Conservation (phyloP, 2,113 vertebrate species). For the Sphyrna mokarran region DNA sequence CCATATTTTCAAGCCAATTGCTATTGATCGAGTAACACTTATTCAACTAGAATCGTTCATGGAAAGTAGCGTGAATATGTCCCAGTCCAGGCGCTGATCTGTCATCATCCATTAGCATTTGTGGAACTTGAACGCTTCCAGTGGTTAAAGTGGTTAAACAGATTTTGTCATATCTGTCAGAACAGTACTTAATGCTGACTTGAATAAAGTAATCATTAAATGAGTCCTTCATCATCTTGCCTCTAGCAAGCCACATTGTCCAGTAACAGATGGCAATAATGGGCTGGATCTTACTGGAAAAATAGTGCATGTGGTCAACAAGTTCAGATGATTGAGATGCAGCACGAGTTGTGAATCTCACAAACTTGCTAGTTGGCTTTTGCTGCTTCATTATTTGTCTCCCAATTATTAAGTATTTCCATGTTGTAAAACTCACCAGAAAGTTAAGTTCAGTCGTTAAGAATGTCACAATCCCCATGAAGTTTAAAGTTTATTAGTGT, state of each 20-base stretch:
- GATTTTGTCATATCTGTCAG: background rate
- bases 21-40: background rate
- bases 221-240: background rate
- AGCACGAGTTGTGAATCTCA: background rate
- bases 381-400: background rate
- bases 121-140: background rate
- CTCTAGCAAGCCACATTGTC: background rate
- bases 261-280: background rate
- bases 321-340: background rate
- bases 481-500: no score
- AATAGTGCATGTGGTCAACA: background rate
- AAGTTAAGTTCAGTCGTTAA: background rate
- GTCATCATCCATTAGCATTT: background rate
- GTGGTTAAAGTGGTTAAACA: conserved; percentile 14
- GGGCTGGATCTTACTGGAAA: background rate
- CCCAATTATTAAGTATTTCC: background rate
- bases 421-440: background rate
- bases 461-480: background rate
- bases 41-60: background rate
- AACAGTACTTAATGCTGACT: background rate
- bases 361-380: background rate
- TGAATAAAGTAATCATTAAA: background rate
- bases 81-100: no score
- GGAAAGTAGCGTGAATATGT: background rate
- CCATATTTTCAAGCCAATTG: conserved; percentile 5